Evolutionary conservation across 2,113 vertebrate genomes (phyloP), one percentile per base, ranked within the genome.

Genomic region (Gasterosteus nipponicus): DNA sequence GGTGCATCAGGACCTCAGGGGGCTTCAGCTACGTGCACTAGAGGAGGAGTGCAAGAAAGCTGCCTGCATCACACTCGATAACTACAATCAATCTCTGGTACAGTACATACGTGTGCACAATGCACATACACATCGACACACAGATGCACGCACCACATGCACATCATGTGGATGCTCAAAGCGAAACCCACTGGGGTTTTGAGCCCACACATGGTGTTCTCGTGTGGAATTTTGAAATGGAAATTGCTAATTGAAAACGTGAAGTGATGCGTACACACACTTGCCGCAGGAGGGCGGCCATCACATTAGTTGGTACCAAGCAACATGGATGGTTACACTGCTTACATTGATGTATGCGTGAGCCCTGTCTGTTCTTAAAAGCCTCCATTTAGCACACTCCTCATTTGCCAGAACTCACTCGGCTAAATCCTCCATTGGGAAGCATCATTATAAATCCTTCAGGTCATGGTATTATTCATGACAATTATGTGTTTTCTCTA

Each of bases 71-170:
- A 81, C 91, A 0, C 87, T 93, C 35, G 73, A 74, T 75, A 87
- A 83, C 84, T 94, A 93, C 91, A 94, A 95, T 67, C 89, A 81
- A 59, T 87, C 89, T 75, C 90, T 93, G 94, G 94, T 95, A 93
- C 60, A 46, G 53, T 71, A 71, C 60, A 82, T 46, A 33, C 72
- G 65, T 49, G 39, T 54, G 7, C 64, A 80, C 14, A 56, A 29
- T 14, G 53, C 53, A 59, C 80, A 46, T 76, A 51, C 74, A 69
- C 35, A 77, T 64, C 56, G 59, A 69, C 72, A 74, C 64, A 73
- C 66, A 79, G n/a, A 68, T 89, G 80, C 33, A 69, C 51, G 58
- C 59, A 85, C 47, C 65, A 15, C 63, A 38, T 14, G 46, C 71
- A 26, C 22, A 26, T 61, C 33, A 73, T 77, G 67, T 56, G 62